These are phyloP conservation scores for Dicranocentrus wangi DNA, from an alignment of 2,888 invertebrate genomes.

Conservation along the genomic window DNA sequence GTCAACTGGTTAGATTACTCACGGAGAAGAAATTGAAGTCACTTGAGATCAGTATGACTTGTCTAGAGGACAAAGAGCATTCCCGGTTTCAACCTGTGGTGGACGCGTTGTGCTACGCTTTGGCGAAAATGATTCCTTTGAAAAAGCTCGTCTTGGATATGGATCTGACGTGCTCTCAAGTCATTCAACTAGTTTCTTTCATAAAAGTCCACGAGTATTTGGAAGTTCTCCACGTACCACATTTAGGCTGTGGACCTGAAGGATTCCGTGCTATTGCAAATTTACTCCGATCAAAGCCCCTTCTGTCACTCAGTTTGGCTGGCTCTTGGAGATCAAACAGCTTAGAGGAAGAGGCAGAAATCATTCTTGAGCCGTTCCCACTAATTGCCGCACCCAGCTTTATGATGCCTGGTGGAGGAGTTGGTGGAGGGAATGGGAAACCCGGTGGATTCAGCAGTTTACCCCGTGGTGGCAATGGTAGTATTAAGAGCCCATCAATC, in stretches of 20 bases:
- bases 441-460: slow-evolving; percentile 64
- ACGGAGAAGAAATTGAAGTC: slow-evolving; percentile 77
- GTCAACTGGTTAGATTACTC: slow-evolving; percentile 68
- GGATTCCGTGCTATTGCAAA: slow-evolving; percentile 77
- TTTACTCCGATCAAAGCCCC: slow-evolving; percentile 76
- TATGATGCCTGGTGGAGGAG: slow-evolving; percentile 35
- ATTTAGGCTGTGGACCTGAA: slow-evolving; percentile 78
- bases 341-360: slow-evolving; percentile 68
- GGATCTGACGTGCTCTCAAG: slow-evolving; percentile 77
- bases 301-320: slow-evolving; percentile 77
- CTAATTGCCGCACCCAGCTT: slow-evolving; percentile 62
- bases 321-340: slow-evolving; percentile 74
- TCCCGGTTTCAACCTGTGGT: slow-evolving; percentile 78
- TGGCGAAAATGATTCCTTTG: slow-evolving; percentile 74
- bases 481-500: slow-evolving; percentile 71
- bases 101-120: slow-evolving; percentile 76
- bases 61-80: slow-evolving; percentile 77
- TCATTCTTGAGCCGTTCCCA: slow-evolving; percentile 70
- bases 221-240: slow-evolving; percentile 77
- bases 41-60: slow-evolving; percentile 78
- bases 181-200: slow-evolving; percentile 77
- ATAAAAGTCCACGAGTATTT: slow-evolving; percentile 77
- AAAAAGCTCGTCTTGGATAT: slow-evolving; percentile 78
- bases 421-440: slow-evolving; percentile 7
- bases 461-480: slow-evolving; percentile 65